Conservation (phyloP, 2,888 invertebrate genomes). For the Epirrhoe alternata region DNA sequence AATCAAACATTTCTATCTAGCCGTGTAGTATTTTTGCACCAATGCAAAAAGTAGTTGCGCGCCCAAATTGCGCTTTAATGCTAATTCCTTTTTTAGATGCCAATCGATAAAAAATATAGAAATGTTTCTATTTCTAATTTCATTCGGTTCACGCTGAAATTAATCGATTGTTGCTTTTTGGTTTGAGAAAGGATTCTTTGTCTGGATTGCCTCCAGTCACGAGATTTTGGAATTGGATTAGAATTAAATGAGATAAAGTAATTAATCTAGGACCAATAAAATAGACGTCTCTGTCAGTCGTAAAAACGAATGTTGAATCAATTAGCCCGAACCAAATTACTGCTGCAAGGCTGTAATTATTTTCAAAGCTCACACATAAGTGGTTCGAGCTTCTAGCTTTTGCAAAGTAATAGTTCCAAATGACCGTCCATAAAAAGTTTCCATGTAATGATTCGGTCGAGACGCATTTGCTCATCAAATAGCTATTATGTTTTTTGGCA, state of each 20-base stretch:
- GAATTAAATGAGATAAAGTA: conserved; percentile 39
- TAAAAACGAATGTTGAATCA: conserved; percentile 66
- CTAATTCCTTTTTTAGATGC: conserved; percentile 55
- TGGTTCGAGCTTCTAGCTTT: conserved; percentile 56
- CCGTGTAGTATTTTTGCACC: conserved; percentile 69
- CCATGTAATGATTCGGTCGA: conserved; percentile 52
- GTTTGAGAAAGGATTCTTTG: conserved; percentile 34
- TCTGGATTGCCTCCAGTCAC: conserved; percentile 41
- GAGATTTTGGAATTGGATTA: conserved; percentile 38
- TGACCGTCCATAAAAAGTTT: conserved; percentile 64
- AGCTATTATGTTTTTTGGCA: conserved; percentile 68
- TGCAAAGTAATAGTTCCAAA: conserved; percentile 68
- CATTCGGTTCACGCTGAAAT: conserved; percentile 63
- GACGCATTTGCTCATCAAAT: conserved; percentile 69
- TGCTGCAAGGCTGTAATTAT: conserved; percentile 66
- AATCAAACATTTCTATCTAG: conserved; percentile 55
- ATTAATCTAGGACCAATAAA: conserved; percentile 42
- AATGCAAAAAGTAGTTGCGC: conserved; percentile 69
- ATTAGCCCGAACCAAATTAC: conserved; percentile 63
- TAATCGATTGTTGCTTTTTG: conserved; percentile 37
- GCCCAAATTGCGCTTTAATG: conserved; percentile 64
- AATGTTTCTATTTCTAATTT: conserved; percentile 59
- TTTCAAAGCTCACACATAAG: conserved; percentile 58
- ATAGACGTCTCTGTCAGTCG: conserved; percentile 47
- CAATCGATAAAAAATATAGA: conserved; percentile 50